phyloP scores from a whole-genome alignment of 1,140 invertebrate species.

The Sesamia nonagrioides region DNA sequence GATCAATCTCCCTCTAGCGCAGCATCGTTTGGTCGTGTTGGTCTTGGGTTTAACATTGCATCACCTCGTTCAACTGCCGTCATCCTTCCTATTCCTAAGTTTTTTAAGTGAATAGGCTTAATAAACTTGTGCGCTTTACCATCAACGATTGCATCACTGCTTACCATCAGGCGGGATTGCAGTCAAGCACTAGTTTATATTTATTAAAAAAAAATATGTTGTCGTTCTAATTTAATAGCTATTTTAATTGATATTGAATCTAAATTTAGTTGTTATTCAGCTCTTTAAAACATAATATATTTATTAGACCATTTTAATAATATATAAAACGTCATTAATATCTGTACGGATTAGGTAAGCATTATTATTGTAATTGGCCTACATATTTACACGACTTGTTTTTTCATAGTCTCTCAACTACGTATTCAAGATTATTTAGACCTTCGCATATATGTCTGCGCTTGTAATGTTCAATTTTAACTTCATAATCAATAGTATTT shows the following conservation, averaged over 20 bases:
- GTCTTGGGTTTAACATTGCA: no score
- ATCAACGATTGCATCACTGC: no score
- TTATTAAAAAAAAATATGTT: background rate
- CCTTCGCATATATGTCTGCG: background rate
- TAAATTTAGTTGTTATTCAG: conserved; percentile 4
- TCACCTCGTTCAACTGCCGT: no score
- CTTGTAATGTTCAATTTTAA: no score
- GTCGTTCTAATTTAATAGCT: background rate
- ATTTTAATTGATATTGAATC: conserved; percentile 23
- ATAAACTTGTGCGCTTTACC: no score
- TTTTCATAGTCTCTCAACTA: background rate
- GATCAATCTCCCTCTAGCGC: no score
- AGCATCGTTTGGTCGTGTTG: no score
- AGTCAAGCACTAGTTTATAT: no score
- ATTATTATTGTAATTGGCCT: conserved; percentile 16
- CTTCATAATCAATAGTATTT: no score
- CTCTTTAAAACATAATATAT: background rate
- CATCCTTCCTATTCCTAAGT: no score
- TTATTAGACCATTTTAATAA: background rate
- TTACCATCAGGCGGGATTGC: no score
- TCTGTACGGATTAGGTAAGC: background rate
- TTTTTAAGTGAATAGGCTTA: no score
- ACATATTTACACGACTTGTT: conserved; percentile 1
- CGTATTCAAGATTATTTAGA: background rate
- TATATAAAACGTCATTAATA: background rate